Percentiles rank a stretch among this genome's conserved stretches.
Evolutionary conservation across 2,888 invertebrate genomes (phyloP).

Genomic region (Andrena flavipes): DNA sequence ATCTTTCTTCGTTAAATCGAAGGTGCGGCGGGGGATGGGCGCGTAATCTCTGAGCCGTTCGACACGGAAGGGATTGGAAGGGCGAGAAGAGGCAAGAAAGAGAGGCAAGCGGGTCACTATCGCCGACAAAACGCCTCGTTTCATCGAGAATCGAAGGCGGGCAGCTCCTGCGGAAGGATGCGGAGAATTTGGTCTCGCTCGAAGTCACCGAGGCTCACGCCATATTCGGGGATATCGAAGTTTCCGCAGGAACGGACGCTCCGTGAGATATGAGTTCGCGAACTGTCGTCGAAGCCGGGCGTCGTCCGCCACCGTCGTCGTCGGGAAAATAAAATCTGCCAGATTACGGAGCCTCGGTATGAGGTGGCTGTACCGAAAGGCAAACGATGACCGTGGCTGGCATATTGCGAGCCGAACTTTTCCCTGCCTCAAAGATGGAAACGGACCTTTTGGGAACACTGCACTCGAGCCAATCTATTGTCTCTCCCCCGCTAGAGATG

Average conservation of each 20-base stretch:
- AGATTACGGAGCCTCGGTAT: constrained; percentile 64
- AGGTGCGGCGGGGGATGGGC: not conserved
- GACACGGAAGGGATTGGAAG: constrained; percentile 15
- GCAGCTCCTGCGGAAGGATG: constrained; percentile 50
- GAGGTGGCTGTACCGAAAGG: constrained; percentile 43
- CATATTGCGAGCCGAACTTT: constrained; percentile 61
- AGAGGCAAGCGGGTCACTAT: constrained; percentile 40
- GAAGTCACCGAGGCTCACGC: constrained; percentile 45
- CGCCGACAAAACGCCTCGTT: constrained; percentile 57
- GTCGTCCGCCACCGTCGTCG: constrained; percentile 40
- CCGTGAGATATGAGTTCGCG: constrained; percentile 74
- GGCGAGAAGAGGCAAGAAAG: constrained; percentile 15
- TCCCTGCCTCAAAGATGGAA: not conserved
- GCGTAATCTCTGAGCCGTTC: constrained; percentile 26
- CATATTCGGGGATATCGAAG: constrained; percentile 73
- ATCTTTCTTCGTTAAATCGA: constrained; percentile 49
- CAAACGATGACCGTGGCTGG: constrained; percentile 56
- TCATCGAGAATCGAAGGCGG: constrained; percentile 54
- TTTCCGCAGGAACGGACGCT: constrained; percentile 72
- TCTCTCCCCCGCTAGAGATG: constrained; percentile 13
- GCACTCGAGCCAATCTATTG: constrained; percentile 39
- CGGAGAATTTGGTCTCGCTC: constrained; percentile 61
- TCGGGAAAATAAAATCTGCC: constrained; percentile 71
- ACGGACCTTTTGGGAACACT: not conserved
- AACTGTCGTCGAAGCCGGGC: constrained; percentile 67